phyloP scores from a whole-genome alignment of 2,113 vertebrate genomes.

The Oryzias celebensis region DNA sequence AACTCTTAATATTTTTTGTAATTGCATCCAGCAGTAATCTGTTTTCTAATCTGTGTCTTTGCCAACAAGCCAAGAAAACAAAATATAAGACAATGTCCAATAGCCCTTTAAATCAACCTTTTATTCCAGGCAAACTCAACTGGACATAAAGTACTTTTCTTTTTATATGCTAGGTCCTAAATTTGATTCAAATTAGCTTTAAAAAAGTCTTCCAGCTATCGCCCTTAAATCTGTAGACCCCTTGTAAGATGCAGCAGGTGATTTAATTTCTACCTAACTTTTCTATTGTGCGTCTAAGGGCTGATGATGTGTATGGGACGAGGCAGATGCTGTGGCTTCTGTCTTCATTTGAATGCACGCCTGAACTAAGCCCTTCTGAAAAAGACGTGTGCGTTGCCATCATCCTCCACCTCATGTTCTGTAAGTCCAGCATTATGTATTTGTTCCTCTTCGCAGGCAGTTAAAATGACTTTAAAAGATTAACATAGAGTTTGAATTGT shows the following conservation, averaged over 20 bases:
- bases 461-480: too few relatives aligned
- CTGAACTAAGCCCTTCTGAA: conserved; percentile 39
- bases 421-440: conserved; percentile 45
- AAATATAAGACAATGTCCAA: too few relatives aligned
- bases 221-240: too few relatives aligned
- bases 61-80: too few relatives aligned
- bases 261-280: neutral
- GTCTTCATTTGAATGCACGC: conserved; percentile 36
- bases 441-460: conserved; percentile 7
- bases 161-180: too few relatives aligned
- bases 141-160: too few relatives aligned
- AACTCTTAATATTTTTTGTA: too few relatives aligned
- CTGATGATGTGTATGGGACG: conserved; percentile 32
- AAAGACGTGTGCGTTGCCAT: conserved; percentile 49
- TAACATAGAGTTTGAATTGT: too few relatives aligned
- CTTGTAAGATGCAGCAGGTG: neutral
- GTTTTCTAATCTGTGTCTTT: too few relatives aligned
- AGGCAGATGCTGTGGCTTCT: conserved; percentile 64
- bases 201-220: neutral
- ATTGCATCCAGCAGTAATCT: too few relatives aligned
- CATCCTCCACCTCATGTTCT: conserved; percentile 64
- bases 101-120: too few relatives aligned
- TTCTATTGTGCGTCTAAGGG: conserved; percentile 26
- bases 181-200: neutral
- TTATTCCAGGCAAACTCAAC: too few relatives aligned